Evolutionary conservation across 2,797 vertebrate genomes (phyloP).

Genomic region (Coccyzus lansbergi): DNA sequence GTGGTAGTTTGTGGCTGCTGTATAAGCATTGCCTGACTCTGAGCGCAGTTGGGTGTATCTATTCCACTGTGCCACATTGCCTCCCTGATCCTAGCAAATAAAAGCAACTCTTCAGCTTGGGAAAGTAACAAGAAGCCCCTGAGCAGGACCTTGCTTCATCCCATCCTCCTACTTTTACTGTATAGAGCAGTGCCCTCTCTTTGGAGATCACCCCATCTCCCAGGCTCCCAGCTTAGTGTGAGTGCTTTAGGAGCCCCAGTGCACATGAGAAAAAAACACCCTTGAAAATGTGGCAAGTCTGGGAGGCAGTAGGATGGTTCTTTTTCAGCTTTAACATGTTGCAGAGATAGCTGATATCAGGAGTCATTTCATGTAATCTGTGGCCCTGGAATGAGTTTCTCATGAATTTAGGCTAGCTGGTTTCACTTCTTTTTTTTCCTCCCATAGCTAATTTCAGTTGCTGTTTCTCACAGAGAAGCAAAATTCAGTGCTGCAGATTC

Average conservation of each 20-base stretch:
- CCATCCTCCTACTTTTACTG: neutral
- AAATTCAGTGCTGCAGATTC: neutral
- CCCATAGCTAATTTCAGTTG: neutral
- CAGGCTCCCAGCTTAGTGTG: neutral
- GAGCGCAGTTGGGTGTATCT: rapidly evolving
- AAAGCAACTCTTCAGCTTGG: neutral
- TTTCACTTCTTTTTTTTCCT: conserved; percentile 12
- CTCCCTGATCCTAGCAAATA: neutral
- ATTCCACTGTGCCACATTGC: neutral
- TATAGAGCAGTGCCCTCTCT: neutral
- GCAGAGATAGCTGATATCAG: neutral
- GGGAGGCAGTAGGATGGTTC: conserved; percentile 28
- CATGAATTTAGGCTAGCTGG: neutral
- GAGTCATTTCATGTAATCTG: neutral
- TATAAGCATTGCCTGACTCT: neutral
- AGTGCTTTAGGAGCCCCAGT: neutral
- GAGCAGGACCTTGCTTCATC: neutral
- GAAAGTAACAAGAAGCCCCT: neutral
- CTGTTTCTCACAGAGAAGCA: neutral
- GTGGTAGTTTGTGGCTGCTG: neutral
- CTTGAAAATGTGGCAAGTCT: neutral
- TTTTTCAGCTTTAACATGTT: neutral
- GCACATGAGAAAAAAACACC: neutral
- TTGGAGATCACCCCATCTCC: neutral
- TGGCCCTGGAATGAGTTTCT: conserved; percentile 1